Percentiles rank a stretch among this genome's conserved stretches.
Conservation (phyloP, 2,888 invertebrate species). For the Thumatha senex region DNA sequence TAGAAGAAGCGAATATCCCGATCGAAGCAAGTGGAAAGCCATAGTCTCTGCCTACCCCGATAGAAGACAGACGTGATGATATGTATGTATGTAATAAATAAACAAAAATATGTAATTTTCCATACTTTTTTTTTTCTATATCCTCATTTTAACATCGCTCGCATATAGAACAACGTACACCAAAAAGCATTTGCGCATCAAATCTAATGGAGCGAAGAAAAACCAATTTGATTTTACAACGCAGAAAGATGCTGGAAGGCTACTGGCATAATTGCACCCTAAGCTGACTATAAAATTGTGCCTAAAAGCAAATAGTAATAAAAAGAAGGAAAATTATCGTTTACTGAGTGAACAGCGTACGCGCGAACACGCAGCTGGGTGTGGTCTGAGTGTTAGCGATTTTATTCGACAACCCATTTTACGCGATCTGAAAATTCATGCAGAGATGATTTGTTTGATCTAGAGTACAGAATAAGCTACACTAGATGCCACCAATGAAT, state of each 20-base stretch:
- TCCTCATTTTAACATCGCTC: no score
- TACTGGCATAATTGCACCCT: constrained; percentile 53
- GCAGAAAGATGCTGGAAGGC: constrained; percentile 27
- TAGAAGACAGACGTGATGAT: no score
- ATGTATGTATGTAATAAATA: no score
- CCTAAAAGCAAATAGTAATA: constrained; percentile 75
- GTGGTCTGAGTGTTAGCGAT: constrained; percentile 29
- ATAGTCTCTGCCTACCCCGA: no score
- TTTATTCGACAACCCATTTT: not conserved
- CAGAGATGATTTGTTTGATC: not conserved
- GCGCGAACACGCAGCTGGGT: constrained; percentile 33
- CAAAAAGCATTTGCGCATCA: constrained; percentile 33
- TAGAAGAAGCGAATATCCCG: no score
- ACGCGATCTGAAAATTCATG: not conserved
- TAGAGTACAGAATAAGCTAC: no score
- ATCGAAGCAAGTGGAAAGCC: no score
- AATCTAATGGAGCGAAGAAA: constrained; percentile 25
- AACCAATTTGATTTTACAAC: constrained; percentile 39
- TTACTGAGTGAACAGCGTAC: constrained; percentile 56
- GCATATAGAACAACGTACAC: constrained; percentile 3
- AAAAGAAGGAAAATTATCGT: constrained; percentile 67
- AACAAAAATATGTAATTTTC: no score
- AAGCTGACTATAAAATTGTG: constrained; percentile 61
- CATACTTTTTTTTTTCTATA: no score
- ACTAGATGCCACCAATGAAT: no score